Conservation (phyloP, 2,888 invertebrate genomes). For the Cheilosia impressa region DNA sequence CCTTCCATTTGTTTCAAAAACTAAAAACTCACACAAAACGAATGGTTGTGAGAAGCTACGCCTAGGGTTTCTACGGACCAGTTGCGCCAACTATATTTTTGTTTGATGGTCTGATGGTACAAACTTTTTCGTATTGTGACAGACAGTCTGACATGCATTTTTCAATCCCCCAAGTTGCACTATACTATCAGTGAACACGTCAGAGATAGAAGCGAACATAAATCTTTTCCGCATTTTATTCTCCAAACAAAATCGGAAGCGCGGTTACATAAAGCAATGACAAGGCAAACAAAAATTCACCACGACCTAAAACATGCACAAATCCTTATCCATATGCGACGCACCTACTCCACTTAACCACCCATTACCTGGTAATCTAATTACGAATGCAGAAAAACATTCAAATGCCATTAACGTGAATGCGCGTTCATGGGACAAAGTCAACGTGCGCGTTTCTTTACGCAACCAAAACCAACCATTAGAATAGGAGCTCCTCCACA, state of each 20-base stretch:
- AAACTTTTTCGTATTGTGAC: no score
- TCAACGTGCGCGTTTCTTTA: conserved; percentile 42
- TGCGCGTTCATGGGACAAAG: conserved; percentile 24
- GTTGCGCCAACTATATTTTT: no score
- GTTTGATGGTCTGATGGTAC: no score
- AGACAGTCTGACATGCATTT: no score
- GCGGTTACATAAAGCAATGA: neutral
- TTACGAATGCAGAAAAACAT: conserved; percentile 19
- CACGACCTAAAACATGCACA: conserved; percentile 35
- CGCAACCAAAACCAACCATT: conserved; percentile 37
- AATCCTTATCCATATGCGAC: conserved; percentile 35
- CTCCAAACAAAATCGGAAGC: neutral
- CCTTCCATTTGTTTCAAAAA: no score
- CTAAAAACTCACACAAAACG: no score
- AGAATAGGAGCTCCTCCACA: conserved; percentile 21
- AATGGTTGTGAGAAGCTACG: no score
- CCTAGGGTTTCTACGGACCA: no score
- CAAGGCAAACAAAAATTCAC: neutral
- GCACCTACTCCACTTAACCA: conserved; percentile 45
- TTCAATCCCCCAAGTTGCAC: no score
- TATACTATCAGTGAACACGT: no score
- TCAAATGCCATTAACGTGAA: conserved; percentile 16
- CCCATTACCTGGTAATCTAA: conserved; percentile 48
- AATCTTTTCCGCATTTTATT: neutral
- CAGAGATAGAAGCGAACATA: no score